These are phyloP conservation scores for Leucoma salicis DNA, from an alignment of 2,888 invertebrate genomes.

Conservation along the genomic window DNA sequence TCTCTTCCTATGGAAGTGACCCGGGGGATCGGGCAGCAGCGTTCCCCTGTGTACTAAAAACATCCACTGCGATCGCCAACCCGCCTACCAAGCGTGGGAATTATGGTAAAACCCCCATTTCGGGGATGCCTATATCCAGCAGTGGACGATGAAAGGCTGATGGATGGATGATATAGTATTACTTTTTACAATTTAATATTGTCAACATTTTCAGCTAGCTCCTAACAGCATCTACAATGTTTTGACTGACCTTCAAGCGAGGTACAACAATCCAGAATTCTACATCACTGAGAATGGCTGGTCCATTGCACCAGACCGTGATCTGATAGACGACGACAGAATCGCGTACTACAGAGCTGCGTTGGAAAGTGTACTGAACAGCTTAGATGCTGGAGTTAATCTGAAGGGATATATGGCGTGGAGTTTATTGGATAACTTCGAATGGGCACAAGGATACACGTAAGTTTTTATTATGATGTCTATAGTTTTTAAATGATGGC, in stretches of 20 bases:
- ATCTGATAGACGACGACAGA: constrained; percentile 67
- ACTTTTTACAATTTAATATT: background rate
- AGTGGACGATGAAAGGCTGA: no score
- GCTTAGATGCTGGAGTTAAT: constrained; percentile 59
- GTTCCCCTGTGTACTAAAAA: no score
- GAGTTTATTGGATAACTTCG: constrained; percentile 86
- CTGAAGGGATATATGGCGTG: constrained; percentile 82
- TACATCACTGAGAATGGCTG: constrained; percentile 84
- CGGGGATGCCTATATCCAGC: no score
- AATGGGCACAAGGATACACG: constrained; percentile 84
- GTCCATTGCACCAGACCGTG: constrained; percentile 50
- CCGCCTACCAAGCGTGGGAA: no score
- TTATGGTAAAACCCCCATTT: no score
- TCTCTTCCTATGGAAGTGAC: no score
- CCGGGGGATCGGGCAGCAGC: no score
- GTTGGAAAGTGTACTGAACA: constrained; percentile 62
- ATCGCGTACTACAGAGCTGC: constrained; percentile 66
- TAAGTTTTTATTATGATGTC: constrained; percentile 46
- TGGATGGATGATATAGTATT: no score
- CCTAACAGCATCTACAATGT: constrained; percentile 82
- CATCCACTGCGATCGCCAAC: no score
- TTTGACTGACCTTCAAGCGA: constrained; percentile 69
- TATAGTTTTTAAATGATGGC: constrained; percentile 11
- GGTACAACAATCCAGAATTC: constrained; percentile 76
- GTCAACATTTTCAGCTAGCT: constrained; percentile 52